Conservation (phyloP, 37 sponge, comb jelly and placozoan species). For the Diacarnus erythraeanus region DNA sequence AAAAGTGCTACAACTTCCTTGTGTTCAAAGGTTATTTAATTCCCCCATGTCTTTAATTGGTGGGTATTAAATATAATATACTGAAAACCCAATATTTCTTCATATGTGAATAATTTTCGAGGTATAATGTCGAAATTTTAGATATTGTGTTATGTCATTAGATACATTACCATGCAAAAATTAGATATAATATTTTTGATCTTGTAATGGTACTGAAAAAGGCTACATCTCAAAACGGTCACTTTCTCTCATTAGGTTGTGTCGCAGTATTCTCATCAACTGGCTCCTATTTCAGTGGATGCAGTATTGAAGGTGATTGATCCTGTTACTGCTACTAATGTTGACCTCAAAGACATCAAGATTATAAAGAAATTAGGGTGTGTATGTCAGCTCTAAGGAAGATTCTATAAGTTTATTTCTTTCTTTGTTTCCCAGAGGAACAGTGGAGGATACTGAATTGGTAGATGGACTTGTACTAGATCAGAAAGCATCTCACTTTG, state of each 20-base stretch:
- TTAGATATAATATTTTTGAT: too few species aligned
- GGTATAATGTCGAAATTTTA: too few species aligned
- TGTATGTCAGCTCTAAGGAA: neutral
- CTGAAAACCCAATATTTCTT: too few species aligned
- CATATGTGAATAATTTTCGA: too few species aligned
- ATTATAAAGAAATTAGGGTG: slow-evolving; percentile 86
- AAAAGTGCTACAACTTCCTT: slow-evolving; percentile 98
- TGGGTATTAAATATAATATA: too few species aligned
- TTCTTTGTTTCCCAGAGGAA: slow-evolving; percentile 87
- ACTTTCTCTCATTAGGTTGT: slow-evolving; percentile 71
- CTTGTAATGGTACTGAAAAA: too few species aligned
- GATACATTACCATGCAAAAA: too few species aligned
- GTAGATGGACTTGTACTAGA: slow-evolving; percentile 98
- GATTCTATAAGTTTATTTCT: neutral
- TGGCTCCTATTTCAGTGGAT: slow-evolving; percentile 96
- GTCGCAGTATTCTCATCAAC: slow-evolving; percentile 91
- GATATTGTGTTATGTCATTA: too few species aligned
- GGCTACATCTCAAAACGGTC: neutral
- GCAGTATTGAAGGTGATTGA: slow-evolving; percentile 95
- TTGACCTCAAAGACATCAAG: slow-evolving; percentile 94
- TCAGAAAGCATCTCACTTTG: slow-evolving; percentile 86
- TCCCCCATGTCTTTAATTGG: too few species aligned
- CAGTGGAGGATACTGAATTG: slow-evolving; percentile 98
- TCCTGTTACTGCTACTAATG: slow-evolving; percentile 90
- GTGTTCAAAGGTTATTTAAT: slow-evolving; percentile 86